Base-by-base conservation (phyloP, 2,113 vertebrate species). In the Eubucco bourcierii region DNA sequence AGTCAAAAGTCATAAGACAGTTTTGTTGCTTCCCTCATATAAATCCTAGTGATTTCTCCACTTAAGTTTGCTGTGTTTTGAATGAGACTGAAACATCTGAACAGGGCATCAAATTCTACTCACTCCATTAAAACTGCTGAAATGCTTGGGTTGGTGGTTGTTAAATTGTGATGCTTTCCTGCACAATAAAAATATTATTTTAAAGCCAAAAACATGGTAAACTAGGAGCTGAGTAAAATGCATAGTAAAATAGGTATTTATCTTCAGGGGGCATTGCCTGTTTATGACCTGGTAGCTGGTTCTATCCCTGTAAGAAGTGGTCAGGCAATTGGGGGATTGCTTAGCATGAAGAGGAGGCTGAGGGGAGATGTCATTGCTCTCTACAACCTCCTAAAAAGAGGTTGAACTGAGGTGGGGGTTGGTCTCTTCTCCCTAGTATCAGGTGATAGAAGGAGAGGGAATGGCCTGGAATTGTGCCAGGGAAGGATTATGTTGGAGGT, bases 21-120 rank as follows among this genome's bases (percentile, higher is more conserved):
- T 73, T 47, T 56, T 74, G n/a, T 37, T 34, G 15, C 24, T 12
- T 44, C 37, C 19, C 10, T 61, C 24, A 33, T 5, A 79, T 63
- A 94, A 90, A 88, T 95, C 65, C 77, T 79, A 71, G 76, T 81
- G 84, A 87, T 93, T 83, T 74, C 52, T 81, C 15, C 27, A 90
- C n/a, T 90, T 75, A 56, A 5, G 2, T 61, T 94, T 71, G 8
- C 16, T 82, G 12, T 8, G 9, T 90, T 90, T 86, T 90, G 55
- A 92, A 89, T 60, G 53, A 80, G 56, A 44, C 46, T 68, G 44
- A 88, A 93, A 78, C 4, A 83, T 37, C 16, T 56, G 34, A 85
- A 20, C 15, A 74, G 64, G 87, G 84, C 82, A 92, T 55, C 65
- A 72, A 33, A 67, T 90, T 17, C 7, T 27, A 61, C 89, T 93